These are phyloP conservation scores for Lomographa bimaculata DNA, from an alignment of 2,888 invertebrate species.

Conservation along the genomic window DNA sequence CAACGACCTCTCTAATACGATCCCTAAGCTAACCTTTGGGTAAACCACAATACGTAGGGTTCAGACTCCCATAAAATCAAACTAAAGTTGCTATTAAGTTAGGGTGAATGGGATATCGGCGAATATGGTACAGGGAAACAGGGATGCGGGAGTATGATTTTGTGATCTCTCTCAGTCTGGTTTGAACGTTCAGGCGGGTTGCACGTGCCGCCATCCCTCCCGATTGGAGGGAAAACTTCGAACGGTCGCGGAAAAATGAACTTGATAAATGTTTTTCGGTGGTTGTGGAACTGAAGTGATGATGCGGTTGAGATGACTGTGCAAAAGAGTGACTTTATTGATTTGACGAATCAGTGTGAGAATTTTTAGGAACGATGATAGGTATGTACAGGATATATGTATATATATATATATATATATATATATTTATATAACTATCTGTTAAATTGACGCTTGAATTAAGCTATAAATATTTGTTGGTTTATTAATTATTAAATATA, in stretches of 20 bases:
- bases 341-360: conserved; percentile 38
- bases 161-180: conserved; percentile 47
- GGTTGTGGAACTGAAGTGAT: conserved; percentile 50
- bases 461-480: no score
- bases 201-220: conserved; percentile 41
- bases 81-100: conserved; percentile 44
- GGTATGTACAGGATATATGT: no score
- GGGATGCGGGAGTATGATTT: conserved; percentile 26
- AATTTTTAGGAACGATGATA: conserved; percentile 56
- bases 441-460: no score
- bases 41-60: conserved; percentile 28
- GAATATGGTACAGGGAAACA: conserved; percentile 13
- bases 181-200: conserved; percentile 38
- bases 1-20: no score
- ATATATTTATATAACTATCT: no score
- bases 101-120: conserved; percentile 32
- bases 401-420: no score
- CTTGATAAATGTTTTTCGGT: conserved; percentile 23
- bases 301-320: conserved; percentile 42
- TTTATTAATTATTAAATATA: no score
- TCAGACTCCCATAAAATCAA: conserved; percentile 45
- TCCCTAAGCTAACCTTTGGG: conserved; percentile 34
- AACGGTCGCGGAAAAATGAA: conserved; percentile 36
- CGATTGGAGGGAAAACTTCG: conserved; percentile 69
- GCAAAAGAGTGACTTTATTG: conserved; percentile 34